Base-by-base conservation (phyloP, 2,113 vertebrate genomes). In the Boleophthalmus pectinirostris region DNA sequence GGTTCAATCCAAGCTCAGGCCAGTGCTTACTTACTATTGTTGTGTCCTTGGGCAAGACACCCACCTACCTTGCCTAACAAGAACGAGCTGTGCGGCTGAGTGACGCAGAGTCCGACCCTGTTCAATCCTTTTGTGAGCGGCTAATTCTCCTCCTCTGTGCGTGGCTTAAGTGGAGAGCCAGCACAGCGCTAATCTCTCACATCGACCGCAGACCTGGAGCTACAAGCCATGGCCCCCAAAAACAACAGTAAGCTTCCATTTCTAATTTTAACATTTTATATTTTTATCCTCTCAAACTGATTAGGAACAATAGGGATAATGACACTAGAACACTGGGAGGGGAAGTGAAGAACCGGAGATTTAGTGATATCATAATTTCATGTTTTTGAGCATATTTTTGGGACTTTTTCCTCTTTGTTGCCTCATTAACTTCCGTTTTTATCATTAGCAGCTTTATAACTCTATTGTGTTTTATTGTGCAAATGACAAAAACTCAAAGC, bases 181-280 rank as follows among this genome's bases (percentile, higher is more conserved):
- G 69, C 81, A 24, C 76, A 18, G 73, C 61, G 23, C 14, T 69
- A 65, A 85, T 74, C 71, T 56, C 71, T 81, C 70, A 86, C 60
- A 79, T 66, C 51, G 67, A 86, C 61, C 47, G 51, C 29, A 15
- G 65, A 68, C 60, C 80, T 80, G 43, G 46, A 84, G 24, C 61
- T 58, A 69, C 78, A 74, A 85, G 54, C 38, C 84, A 93, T 92
- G 91, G 85, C 82, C 68, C 83, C 83, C 70, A 91, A 88, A 85
- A 83, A 72, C 20, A 74, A 81, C 77, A 51, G 91, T 91, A 87
- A 93, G 91, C 89, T 69, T 23, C 69, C 66, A n/a, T 63, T 86
- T 51, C 74, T 20, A 75, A 81, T 77, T 46, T 65, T 24, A 70
- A 69, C 13, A 54, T 35, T 18, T 38, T 12, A n/a, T 25, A 57